A percentile compares a stretch with the other conserved stretches of the same genome.
phyloP scores from a whole-genome alignment of 2,888 invertebrate genomes.

The Onchidella celtica region DNA sequence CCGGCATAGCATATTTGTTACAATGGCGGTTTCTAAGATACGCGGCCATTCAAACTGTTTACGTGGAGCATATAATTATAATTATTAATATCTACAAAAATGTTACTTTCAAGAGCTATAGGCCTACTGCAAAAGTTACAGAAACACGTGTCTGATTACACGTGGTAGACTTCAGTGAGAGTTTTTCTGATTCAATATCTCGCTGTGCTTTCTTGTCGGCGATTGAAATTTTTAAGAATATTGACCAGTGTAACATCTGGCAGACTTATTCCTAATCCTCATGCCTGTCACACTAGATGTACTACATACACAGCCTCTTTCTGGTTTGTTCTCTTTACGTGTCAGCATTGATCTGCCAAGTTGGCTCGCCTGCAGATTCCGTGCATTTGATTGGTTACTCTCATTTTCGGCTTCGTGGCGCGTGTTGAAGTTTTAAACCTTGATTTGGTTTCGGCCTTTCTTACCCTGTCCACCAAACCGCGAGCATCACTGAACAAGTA shows the following conservation, averaged over 20 bases:
- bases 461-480: conserved; percentile 5
- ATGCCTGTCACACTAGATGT: too few species aligned
- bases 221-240: conserved; percentile 3
- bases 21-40: too few species aligned
- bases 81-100: too few species aligned
- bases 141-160: too few species aligned
- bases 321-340: conserved; percentile 17
- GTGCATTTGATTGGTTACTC: conserved; percentile 37
- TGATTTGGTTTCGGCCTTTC: conserved; percentile 30
- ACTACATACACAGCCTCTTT: not conserved
- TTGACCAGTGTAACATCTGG: conserved; percentile 3
- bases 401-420: conserved; percentile 28
- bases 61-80: too few species aligned
- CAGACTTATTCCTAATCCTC: too few species aligned
- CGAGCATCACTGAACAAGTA: conserved; percentile 25
- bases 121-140: too few species aligned
- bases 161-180: too few species aligned
- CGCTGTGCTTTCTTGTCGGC: not conserved
- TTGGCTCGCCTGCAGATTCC: conserved; percentile 38
- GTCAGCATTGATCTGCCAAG: conserved; percentile 41
- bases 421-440: conserved; percentile 44
- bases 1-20: too few species aligned
- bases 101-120: too few species aligned
- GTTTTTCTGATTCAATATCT: too few species aligned
- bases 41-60: too few species aligned